A percentile compares a stretch with the other conserved stretches of the same genome.
phyloP scores from a whole-genome alignment of 2,888 invertebrate species.

The Agrotis exclamationis region DNA sequence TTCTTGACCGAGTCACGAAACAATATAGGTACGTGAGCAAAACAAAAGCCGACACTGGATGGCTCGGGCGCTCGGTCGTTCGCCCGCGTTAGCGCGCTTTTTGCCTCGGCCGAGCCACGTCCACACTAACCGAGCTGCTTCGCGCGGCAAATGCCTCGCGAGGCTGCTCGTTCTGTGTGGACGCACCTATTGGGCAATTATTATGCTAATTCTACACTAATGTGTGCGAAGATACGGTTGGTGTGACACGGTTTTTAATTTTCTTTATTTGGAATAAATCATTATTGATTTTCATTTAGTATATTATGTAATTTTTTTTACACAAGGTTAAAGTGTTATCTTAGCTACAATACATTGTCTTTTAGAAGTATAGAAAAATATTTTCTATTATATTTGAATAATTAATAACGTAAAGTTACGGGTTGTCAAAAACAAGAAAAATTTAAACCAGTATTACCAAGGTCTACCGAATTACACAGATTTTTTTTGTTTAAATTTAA shows the following conservation, averaged over 20 bases:
- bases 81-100: too few relatives aligned
- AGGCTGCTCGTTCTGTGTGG: too few relatives aligned
- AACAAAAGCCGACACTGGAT: too few relatives aligned
- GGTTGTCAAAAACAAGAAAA: not conserved
- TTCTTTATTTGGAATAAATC: not conserved
- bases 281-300: not conserved
- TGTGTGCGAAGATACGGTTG: not conserved
- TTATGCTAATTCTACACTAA: not conserved
- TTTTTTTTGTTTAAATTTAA: too few relatives aligned
- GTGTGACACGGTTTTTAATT: not conserved
- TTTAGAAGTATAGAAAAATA: not conserved
- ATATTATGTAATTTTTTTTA: slow-evolving; percentile 1
- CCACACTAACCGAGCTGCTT: too few relatives aligned
- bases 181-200: too few relatives aligned
- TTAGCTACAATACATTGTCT: not conserved
- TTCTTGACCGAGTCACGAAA: too few relatives aligned
- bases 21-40: too few relatives aligned
- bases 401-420: not conserved
- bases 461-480: not conserved
- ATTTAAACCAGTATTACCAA: not conserved
- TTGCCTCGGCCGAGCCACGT: too few relatives aligned
- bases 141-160: too few relatives aligned
- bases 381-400: not conserved
- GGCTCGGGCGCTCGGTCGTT: too few relatives aligned
- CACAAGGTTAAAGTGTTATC: not conserved